Evolutionary conservation across 1,140 invertebrate genomes (phyloP), one percentile per base, ranked within the genome.

Genomic region (Dinoponera quadriceps): DNA sequence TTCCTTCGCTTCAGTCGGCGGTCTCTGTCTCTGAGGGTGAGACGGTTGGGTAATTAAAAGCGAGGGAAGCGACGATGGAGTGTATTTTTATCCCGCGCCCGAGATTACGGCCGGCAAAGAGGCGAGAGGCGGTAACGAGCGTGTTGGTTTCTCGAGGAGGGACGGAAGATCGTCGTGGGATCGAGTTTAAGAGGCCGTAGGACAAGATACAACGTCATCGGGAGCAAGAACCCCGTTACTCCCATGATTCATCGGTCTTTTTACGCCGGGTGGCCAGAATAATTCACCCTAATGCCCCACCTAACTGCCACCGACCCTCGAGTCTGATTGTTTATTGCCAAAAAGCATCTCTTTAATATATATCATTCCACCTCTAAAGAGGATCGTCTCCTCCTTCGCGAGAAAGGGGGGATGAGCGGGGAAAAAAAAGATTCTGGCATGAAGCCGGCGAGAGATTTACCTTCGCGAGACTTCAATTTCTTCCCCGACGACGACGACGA

Each of bases 261-360:
- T 93, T 93, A 93, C 91, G 90, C 89, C 80, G 92, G 88, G 88
- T 92, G 90, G 88, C 90, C 91, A 87, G 90, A 93, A 93, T 93
- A 93, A 93, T 93, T 94, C 92, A 94, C 92, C 92, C 92, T 94
- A 93, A 94, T 94, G 91, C 92, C 85, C 88, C 80, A 91, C 89
- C 92, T 93, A 93, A 94, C 92, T 93, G 92, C 91, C 90, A 82
- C 84, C 85, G 89, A 83, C 88, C 89, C 89, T 91, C 75, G 87
- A 74, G 88, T 83, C 63, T 90, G 84, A 92, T 93, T 92, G 89
- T 93, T 93, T 92, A 93, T 92, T 92, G 89, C 91, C 89, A 88
- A 91, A 91, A 91, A 91, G 85, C 82, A 80, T 91, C 89, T 90
- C 87, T 87, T 82, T 87, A 84, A 83, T 89, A 88, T 86, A 84